A percentile compares a stretch with the other conserved stretches of the same genome.
These are phyloP conservation scores for Phrixothrix hirtus DNA, from an alignment of 2,888 invertebrate genomes.

Conservation along the genomic window DNA sequence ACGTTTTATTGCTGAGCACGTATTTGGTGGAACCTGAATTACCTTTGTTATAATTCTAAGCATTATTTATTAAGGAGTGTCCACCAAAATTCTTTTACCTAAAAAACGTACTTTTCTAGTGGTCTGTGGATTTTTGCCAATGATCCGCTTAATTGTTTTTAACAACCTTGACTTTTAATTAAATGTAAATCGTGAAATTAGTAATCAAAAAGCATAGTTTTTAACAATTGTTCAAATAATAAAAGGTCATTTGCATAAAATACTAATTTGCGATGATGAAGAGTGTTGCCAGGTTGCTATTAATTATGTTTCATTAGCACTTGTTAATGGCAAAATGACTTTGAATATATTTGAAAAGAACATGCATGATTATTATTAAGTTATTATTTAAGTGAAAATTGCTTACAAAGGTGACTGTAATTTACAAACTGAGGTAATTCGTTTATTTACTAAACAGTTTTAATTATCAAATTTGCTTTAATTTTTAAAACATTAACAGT, in stretches of 20 bases:
- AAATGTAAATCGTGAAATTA: constrained; percentile 14
- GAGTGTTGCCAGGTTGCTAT: constrained; percentile 8
- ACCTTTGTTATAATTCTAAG: constrained; percentile 35
- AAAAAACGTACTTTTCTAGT: not conserved
- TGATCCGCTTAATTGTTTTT: not conserved
- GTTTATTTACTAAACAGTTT: too few relatives aligned
- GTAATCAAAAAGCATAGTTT: constrained; percentile 10
- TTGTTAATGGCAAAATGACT: constrained; percentile 12
- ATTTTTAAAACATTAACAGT: constrained; percentile 11
- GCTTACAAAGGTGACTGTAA: not conserved
- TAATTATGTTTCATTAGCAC: constrained; percentile 20
- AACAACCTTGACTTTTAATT: constrained; percentile 2
- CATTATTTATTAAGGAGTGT: constrained; percentile 37
- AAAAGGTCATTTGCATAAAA: constrained; percentile 11
- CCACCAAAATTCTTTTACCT: constrained; percentile 18
- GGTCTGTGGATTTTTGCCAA: not conserved
- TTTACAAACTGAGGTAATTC: too few relatives aligned
- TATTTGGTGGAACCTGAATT: constrained; percentile 37
- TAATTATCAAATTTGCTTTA: constrained; percentile 23
- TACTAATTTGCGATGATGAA: constrained; percentile 4
- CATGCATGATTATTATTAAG: not conserved
- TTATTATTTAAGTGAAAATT: too few relatives aligned
- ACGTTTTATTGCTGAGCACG: constrained; percentile 33
- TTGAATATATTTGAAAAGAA: not conserved
- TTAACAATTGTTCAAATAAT: constrained; percentile 6